Base-by-base conservation (phyloP, 2,888 invertebrate species). In the Miltochrista miniata region DNA sequence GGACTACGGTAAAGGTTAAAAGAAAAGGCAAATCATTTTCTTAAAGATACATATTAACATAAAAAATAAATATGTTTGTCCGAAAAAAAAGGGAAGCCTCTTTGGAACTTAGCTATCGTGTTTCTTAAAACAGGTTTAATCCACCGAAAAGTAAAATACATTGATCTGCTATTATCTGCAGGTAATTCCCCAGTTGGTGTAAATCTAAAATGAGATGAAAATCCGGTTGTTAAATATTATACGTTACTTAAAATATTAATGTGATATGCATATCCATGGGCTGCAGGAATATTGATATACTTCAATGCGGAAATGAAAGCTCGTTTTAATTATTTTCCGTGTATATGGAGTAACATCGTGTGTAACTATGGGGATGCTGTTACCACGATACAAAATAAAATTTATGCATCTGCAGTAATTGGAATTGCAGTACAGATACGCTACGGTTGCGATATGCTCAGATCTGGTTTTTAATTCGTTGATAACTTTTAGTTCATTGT, bases 381-480 rank as follows among this genome's bases (percentile, higher is more conserved):
- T 53, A 48, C 63, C 41, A 58, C 51, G 60, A 59, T 61, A 65
- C 48, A 58, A 63, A 31, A 63, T 68, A 63, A 63, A 68, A 68
- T 68, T 56, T 65, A 68, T 64, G 59, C 56, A 58, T 63, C 56
- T 64, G 61, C 66, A 61, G 53, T 65, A 65, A 68, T 65, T 68
- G 68, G 56, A 64, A 68, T 68, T 57, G 63, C 50, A 52, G 45
- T 54, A 63, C 61, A 59, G 56, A 61, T 54, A 68, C 64, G 56
- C 46, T 45, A 47, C 57, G 56, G 40, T 54, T 35, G 57, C 54
- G 59, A 54, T 51, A 54, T 18, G 43, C 59, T 59, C 56, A 53
- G 54, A 48, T 41, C 40, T 39, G 49, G 47, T 43, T 63, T 48
- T 48, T 38, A 41, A 62, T 49, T 54, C 41, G 30, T 48, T 49